phyloP scores from a whole-genome alignment of 2,797 vertebrate species.

The Chrosomus eos region DNA sequence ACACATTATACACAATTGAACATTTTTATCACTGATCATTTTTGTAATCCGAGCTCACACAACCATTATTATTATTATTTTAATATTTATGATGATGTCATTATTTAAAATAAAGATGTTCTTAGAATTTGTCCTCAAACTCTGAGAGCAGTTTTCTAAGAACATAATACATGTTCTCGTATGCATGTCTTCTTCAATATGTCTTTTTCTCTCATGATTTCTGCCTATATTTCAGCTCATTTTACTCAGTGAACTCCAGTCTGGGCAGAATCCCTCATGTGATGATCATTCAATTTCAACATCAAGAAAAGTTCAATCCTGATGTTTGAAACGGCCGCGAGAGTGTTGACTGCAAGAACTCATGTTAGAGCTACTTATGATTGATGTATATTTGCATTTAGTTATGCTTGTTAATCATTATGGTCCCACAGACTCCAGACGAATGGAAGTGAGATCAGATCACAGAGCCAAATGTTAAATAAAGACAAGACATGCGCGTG shows the following conservation, averaged over 20 bases:
- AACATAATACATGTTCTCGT: background rate
- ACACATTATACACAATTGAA: background rate
- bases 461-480: background rate
- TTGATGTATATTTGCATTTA: background rate
- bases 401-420: background rate
- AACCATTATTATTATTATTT: background rate
- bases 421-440: background rate
- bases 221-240: slow-evolving; percentile 14
- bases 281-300: slow-evolving; percentile 11
- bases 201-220: background rate
- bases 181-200: background rate
- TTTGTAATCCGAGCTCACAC: background rate
- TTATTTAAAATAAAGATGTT: background rate
- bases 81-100: background rate
- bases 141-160: no score
- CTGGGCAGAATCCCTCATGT: slow-evolving; percentile 3
- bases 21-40: background rate
- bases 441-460: background rate
- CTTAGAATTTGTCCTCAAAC: background rate
- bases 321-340: background rate
- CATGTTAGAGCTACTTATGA: background rate
- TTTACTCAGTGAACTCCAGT: slow-evolving; percentile 37
- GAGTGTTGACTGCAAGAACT: background rate
- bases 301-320: background rate
- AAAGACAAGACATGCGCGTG: slow-evolving; percentile 2